Conservation (phyloP, 1,140 invertebrate species). For the Heliothis virescens region DNA sequence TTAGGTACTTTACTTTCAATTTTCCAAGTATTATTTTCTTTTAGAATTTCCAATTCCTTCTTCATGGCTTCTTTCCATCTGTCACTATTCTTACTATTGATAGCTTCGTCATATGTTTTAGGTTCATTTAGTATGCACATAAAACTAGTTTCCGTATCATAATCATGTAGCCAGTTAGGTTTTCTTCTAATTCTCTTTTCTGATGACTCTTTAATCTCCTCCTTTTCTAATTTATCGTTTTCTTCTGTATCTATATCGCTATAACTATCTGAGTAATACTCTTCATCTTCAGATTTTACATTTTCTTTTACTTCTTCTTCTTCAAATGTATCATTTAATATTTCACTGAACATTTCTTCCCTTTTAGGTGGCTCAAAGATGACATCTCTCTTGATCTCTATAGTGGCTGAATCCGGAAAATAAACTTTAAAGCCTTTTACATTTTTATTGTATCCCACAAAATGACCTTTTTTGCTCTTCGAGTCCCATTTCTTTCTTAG, state of each 20-base stretch:
- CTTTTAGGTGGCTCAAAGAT: constrained; percentile 10
- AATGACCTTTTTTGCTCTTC: constrained; percentile 4
- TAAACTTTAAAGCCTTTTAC: constrained; percentile 12
- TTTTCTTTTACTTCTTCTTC: constrained; percentile 25
- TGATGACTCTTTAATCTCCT: constrained; percentile 13
- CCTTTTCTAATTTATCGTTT: background rate
- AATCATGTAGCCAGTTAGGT: constrained; percentile 6
- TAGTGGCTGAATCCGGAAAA: constrained; percentile 6
- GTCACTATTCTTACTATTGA: constrained; percentile 11
- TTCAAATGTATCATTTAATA: constrained; percentile 14
- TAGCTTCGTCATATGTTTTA: constrained; percentile 15
- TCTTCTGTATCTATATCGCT: constrained; percentile 15
- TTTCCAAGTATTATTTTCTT: constrained; percentile 16
- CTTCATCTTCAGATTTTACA: constrained; percentile 10
- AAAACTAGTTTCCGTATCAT: constrained; percentile 14
- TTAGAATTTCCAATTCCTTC: constrained; percentile 2
- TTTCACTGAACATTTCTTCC: constrained; percentile 27
- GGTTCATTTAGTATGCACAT: constrained; percentile 19
- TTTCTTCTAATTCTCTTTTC: constrained; percentile 18
- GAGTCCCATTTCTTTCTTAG: constrained; percentile 3
- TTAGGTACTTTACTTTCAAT: constrained; percentile 8
- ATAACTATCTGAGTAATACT: constrained; percentile 5
- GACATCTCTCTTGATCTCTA: constrained; percentile 16
- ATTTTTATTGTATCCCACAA: constrained; percentile 5
- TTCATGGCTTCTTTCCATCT: constrained; percentile 14